A percentile compares a stretch with the other conserved stretches of the same genome.
phyloP scores from a whole-genome alignment of 2,888 invertebrate genomes.

The Eupithecia tripunctaria region DNA sequence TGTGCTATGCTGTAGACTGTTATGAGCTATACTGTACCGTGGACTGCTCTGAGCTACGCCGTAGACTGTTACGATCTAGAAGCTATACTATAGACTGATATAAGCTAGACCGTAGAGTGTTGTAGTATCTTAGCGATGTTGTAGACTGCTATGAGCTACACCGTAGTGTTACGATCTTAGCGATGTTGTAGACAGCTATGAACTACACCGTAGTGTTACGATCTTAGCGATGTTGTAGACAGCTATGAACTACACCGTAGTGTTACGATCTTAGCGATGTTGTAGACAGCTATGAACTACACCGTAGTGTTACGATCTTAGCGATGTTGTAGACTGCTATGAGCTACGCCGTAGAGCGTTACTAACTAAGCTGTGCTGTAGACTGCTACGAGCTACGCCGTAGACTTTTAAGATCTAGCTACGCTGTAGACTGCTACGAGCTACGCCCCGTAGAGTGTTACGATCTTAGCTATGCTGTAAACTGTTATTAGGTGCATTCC shows the following conservation, averaged over 20 bases:
- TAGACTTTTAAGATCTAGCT: not conserved
- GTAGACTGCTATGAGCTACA: not conserved
- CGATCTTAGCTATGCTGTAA: not conserved
- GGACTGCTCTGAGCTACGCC: not conserved
- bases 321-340: not conserved
- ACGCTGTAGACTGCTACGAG: not conserved
- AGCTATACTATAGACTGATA: too few species aligned
- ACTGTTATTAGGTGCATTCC: too few species aligned
- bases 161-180: too few species aligned
- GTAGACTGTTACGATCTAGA: too few species aligned
- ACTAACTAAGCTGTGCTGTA: not conserved
- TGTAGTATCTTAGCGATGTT: not conserved
- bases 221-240: too few species aligned
- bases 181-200: not conserved
- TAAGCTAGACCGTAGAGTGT: not conserved
- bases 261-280: too few species aligned
- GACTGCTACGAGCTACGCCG: not conserved
- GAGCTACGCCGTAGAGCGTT: not conserved
- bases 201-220: not conserved
- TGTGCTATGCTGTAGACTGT: not conserved
- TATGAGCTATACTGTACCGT: not conserved
- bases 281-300: not conserved
- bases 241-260: not conserved
- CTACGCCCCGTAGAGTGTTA: not conserved
- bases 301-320: not conserved